Conservation (phyloP, 2,797 vertebrate genomes). For the Enteromius anoplus region DNA sequence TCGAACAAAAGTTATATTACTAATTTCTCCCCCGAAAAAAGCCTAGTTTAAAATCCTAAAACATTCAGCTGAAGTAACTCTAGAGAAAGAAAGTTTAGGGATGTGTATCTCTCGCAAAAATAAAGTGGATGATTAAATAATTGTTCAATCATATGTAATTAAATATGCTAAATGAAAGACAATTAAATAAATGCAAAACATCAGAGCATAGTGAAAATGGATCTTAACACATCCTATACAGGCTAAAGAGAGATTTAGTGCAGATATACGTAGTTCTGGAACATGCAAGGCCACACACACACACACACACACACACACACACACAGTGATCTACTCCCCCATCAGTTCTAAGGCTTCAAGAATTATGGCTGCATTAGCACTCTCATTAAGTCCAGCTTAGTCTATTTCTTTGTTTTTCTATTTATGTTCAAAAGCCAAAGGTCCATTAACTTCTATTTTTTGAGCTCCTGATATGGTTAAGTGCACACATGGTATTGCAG, state of each 20-base stretch:
- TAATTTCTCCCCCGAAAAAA: background rate
- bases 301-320: background rate
- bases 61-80: background rate
- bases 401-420: constrained; percentile 17
- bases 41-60: background rate
- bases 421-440: constrained; percentile 25
- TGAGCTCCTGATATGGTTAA: constrained; percentile 38
- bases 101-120: background rate
- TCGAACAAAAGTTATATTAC: background rate
- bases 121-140: background rate
- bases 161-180: background rate
- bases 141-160: background rate
- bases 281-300: background rate
- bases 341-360: background rate
- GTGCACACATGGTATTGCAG: constrained; percentile 2
- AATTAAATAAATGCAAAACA: background rate
- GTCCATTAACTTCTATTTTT: constrained; percentile 22
- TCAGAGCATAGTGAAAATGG: background rate
- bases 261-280: background rate
- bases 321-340: background rate
- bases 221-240: background rate
- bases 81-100: background rate
- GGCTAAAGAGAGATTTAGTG: background rate
- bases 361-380: constrained; percentile 19
- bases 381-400: constrained; percentile 23